Percentiles rank a stretch among this genome's conserved stretches.
Evolutionary conservation across 2,113 vertebrate species (phyloP).

Genomic region (Illadopsis cleaveri): DNA sequence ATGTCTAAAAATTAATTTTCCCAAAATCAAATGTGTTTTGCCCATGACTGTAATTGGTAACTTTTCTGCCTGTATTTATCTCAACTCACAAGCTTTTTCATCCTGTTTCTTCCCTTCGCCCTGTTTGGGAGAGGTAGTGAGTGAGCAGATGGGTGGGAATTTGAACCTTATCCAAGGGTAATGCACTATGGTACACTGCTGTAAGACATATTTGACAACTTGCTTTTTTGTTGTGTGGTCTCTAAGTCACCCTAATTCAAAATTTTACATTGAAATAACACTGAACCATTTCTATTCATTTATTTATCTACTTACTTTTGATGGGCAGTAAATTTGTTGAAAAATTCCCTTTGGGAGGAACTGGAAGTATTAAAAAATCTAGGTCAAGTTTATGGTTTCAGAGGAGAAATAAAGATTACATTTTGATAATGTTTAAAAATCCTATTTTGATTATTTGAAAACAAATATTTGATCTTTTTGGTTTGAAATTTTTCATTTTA

Average conservation of each 20-base stretch:
- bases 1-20: background rate
- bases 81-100: background rate
- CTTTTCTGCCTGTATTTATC: background rate
- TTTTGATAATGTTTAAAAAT: background rate
- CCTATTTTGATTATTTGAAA: background rate
- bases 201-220: background rate
- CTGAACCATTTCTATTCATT: background rate
- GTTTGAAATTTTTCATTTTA: background rate
- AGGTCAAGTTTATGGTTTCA: background rate
- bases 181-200: accelerated
- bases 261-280: background rate
- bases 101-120: background rate
- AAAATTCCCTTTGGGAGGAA: conserved; percentile 17
- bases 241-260: background rate
- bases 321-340: background rate
- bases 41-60: background rate
- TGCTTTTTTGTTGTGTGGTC: background rate
- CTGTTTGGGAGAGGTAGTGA: background rate
- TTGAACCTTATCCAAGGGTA: background rate
- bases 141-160: background rate
- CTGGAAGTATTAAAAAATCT: conserved; percentile 6
- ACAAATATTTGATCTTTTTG: background rate
- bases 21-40: background rate
- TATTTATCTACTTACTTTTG: background rate
- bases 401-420: background rate